Conservation (phyloP, 53 echinoderm and acorn worm genomes). For the Holothuria leucospilota region DNA sequence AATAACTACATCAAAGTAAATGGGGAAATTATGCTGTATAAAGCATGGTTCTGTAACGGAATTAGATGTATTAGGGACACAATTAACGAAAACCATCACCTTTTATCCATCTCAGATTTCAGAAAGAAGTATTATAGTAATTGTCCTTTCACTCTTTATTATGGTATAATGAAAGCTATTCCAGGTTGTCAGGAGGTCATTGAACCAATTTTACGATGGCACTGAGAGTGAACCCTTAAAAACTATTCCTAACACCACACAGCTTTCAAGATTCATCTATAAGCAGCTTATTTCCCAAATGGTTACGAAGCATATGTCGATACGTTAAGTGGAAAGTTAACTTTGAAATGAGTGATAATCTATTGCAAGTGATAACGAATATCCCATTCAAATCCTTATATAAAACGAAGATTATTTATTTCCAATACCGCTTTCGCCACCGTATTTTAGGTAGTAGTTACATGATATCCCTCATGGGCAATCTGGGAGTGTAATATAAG, state of each 20-base stretch:
- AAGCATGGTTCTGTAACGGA: background rate
- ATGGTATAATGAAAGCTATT: background rate
- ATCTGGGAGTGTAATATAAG: slow-evolving; percentile 29
- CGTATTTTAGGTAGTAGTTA: background rate
- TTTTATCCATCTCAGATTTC: background rate
- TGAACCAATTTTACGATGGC: background rate
- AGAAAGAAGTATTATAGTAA: background rate
- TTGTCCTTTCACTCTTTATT: background rate
- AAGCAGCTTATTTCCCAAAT: background rate
- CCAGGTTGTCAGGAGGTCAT: slow-evolving; percentile 5
- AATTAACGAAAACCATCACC: background rate
- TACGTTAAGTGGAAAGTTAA: slow-evolving; percentile 4
- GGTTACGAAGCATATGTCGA: background rate
- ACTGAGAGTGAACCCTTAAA: background rate
- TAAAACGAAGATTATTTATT: background rate
- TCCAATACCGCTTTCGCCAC: background rate
- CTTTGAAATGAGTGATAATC: background rate
- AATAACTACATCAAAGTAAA: too few species aligned
- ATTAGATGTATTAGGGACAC: background rate
- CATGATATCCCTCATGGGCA: background rate
- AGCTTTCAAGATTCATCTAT: background rate
- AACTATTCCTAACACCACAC: background rate
- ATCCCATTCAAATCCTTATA: background rate
- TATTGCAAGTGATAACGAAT: background rate
- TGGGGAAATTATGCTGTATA: background rate